phyloP scores from a whole-genome alignment of 2,888 invertebrate species.

The Tetranychus piercei region DNA sequence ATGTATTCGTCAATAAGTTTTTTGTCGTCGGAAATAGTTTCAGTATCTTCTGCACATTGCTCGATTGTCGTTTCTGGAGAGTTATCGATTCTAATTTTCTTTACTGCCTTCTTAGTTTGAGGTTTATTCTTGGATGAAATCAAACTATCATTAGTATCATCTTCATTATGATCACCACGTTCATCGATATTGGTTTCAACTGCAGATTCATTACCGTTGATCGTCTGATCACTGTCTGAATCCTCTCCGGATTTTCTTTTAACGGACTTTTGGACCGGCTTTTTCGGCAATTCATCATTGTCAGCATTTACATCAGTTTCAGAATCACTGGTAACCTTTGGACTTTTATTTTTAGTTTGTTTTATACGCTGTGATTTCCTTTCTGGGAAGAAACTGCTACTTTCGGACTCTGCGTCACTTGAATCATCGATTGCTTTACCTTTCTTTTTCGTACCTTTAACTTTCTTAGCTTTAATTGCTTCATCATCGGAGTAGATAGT shows the following conservation, averaged over 20 bases:
- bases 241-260: neutral
- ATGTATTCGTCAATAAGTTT: neutral
- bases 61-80: too few relatives aligned
- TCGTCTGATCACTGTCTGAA: neutral
- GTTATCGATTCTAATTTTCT: too few relatives aligned
- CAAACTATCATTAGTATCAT: neutral
- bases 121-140: neutral
- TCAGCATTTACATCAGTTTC: neutral
- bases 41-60: too few relatives aligned
- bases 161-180: neutral
- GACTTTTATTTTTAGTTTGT: neutral
- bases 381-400: neutral
- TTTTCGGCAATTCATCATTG: neutral
- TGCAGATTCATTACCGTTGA: neutral
- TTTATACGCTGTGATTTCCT: neutral
- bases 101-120: neutral
- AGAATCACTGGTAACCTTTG: neutral
- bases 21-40: neutral
- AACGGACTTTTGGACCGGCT: neutral
- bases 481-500: neutral
- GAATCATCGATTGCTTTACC: neutral
- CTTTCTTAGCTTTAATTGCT: neutral
- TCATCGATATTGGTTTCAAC: neutral
- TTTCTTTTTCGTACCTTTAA: neutral
- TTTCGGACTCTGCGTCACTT: neutral